Evolutionary conservation across 53 echinoderm and acorn worm genomes (phyloP), one percentile per base, ranked within the genome.

Genomic region (Actinopyga echinites): DNA sequence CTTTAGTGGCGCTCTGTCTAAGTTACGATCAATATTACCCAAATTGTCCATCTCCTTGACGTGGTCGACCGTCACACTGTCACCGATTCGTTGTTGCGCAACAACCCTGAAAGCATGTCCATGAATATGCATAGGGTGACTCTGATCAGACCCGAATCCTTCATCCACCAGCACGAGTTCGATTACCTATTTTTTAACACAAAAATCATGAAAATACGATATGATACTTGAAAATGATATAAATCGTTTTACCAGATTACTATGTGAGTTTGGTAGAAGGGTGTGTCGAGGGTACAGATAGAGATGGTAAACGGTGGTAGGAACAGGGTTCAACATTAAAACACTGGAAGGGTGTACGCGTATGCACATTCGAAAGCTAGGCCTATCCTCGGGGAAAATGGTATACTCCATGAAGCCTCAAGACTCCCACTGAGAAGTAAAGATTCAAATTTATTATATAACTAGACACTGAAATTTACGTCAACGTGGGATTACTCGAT

Each of bases 151-250:
- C 56, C 88, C 75, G 32, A 75, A 60, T 17, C 91, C 89, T 40
- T 91, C 93, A 58, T 93, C 88, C 19, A 91, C 79, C 0, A 93
- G 67, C 1, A 93, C 91, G 23, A 93, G 31, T 62, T 93, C 93
- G 23, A 93, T 62, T 20, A 74, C 75, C 93, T 91, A 74, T 21
- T 33, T 10, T 17, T 42, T 21, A 45, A 36, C 1, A 25, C 19
- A 32, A 20, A 69, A 22, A 69, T 35, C 32, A 36, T 7, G 10
- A 66, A 0, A 37, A 19, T 40, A 42, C 4, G 17, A 11, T 40
- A 68, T 1, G 69, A 68, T 15, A 35, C 19, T 8, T 61, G 1
- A 25, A 30, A 5, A 4, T 11, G 8, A 61, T 17, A 61, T 4
- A 25, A 25, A 30, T 61, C 61, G 61, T 1, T 61, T 28, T 61